phyloP scores from a whole-genome alignment of 2,888 invertebrate genomes.

The Agrochola macilenta region DNA sequence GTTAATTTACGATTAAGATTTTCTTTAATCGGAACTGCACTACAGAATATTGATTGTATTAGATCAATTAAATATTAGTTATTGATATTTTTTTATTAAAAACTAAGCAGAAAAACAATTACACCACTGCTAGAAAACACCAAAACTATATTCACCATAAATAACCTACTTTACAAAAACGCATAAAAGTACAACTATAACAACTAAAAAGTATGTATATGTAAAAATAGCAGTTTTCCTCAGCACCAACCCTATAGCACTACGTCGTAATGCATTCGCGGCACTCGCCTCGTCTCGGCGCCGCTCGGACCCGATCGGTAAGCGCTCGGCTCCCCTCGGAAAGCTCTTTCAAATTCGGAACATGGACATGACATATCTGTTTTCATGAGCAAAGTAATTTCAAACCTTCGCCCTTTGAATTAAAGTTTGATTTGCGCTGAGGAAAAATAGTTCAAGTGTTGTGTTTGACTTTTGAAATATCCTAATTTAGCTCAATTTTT shows the following conservation, averaged over 20 bases:
- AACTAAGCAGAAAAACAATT: no score
- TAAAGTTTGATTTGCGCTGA: slow-evolving; percentile 68
- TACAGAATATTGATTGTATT: slow-evolving; percentile 7
- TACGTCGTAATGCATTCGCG: slow-evolving; percentile 88
- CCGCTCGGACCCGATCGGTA: slow-evolving; percentile 90
- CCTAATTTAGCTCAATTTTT: slow-evolving; percentile 81
- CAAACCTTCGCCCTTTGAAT: slow-evolving; percentile 59
- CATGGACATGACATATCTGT: slow-evolving; percentile 86
- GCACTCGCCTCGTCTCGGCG: slow-evolving; percentile 87
- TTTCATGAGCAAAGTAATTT: slow-evolving; percentile 65
- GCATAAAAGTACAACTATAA: slow-evolving; percentile 42
- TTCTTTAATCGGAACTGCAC: neutral
- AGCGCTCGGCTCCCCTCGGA: slow-evolving; percentile 86
- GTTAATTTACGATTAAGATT: neutral
- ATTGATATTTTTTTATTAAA: neutral
- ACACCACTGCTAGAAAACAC: neutral
- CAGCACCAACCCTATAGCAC: slow-evolving; percentile 81
- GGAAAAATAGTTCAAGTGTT: slow-evolving; percentile 78
- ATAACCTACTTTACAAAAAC: slow-evolving; percentile 31
- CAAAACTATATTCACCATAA: neutral
- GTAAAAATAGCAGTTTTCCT: slow-evolving; percentile 71
- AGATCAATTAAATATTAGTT: slow-evolving; percentile 6
- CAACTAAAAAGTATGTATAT: slow-evolving; percentile 55
- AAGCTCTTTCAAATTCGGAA: slow-evolving; percentile 88
- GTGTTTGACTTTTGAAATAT: slow-evolving; percentile 88